Evolutionary conservation across 1,140 invertebrate species (phyloP).

Genomic region (Delia radicum): DNA sequence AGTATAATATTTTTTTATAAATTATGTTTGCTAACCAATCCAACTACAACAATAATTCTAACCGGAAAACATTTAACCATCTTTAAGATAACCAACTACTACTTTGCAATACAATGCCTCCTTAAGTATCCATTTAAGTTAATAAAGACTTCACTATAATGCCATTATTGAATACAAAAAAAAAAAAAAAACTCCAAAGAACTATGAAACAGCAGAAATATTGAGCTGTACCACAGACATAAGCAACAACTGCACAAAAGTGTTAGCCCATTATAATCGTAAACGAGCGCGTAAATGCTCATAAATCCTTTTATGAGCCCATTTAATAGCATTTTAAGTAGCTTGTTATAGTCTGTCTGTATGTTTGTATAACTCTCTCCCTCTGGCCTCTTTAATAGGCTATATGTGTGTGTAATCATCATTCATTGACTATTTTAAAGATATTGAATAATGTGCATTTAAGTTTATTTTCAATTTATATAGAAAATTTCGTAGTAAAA

Average conservation of each 20-base stretch:
- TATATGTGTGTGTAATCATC: not conserved
- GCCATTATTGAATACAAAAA: not conserved
- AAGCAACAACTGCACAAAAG: not conserved
- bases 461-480: not conserved
- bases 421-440: not conserved
- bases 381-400: not conserved
- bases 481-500: not conserved
- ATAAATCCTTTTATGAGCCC: constrained; percentile 50
- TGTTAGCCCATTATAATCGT: constrained; percentile 30
- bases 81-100: not conserved
- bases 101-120: not conserved
- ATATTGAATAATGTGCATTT: not conserved
- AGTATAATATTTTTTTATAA: not conserved
- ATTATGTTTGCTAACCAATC: not conserved
- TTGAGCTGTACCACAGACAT: no score
- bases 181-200: constrained; percentile 2
- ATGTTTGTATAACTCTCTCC: no score
- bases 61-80: no score
- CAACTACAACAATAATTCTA: not conserved
- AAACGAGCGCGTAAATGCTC: constrained; percentile 26
- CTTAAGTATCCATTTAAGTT: not conserved
- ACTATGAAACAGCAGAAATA: constrained; percentile 43
- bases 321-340: constrained; percentile 40
- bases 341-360: constrained; percentile 22
- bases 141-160: not conserved